These are phyloP conservation scores for Campylorhamphus procurvoides DNA, from an alignment of 2,113 vertebrate genomes.

Conservation along the genomic window DNA sequence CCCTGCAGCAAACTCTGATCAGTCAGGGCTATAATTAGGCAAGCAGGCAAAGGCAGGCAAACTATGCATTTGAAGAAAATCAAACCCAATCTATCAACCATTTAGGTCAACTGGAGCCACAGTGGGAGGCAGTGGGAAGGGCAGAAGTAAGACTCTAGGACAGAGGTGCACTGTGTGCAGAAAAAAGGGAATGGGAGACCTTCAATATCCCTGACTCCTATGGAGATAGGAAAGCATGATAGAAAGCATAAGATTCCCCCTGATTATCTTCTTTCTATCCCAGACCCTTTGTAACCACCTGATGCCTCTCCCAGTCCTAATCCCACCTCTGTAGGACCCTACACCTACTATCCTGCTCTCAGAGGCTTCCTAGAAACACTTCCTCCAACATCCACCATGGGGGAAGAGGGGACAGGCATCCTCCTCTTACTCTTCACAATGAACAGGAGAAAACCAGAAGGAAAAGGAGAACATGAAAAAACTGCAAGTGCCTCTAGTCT, in stretches of 20 bases:
- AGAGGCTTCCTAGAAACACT: not conserved
- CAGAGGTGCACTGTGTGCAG: not conserved
- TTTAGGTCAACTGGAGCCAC: not conserved
- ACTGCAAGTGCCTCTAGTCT: not conserved
- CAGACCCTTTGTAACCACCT: not conserved
- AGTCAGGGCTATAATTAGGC: not conserved
- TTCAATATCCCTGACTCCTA: not conserved
- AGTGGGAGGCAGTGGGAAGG: not conserved
- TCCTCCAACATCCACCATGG: not conserved
- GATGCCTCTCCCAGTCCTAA: not conserved
- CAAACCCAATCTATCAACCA: not conserved
- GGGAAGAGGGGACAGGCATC: fast-evolving
- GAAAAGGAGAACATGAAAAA: not conserved
- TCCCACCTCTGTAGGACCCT: not conserved
- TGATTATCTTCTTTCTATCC: not conserved
- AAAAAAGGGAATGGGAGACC: not conserved
- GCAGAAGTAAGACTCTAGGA: not conserved
- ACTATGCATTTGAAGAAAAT: not conserved
- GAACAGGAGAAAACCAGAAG: not conserved
- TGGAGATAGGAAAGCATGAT: not conserved
- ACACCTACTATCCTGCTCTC: not conserved
- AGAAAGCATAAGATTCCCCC: not conserved
- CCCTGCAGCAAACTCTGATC: not conserved
- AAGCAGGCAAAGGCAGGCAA: not conserved
- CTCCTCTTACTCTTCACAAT: not conserved